Conservation (phyloP, 2,888 invertebrate species). For the Amphipyra berbera region DNA sequence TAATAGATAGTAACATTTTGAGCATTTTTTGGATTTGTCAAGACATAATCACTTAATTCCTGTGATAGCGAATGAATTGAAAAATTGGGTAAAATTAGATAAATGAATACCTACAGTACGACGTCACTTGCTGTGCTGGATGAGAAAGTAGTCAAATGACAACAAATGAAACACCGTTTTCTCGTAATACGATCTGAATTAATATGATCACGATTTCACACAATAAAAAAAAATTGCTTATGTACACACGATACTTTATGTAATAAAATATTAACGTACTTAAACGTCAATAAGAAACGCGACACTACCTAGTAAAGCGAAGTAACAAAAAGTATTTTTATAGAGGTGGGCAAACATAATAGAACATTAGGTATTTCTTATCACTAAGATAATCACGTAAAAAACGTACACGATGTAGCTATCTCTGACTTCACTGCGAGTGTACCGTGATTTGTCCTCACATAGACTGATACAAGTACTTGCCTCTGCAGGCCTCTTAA, state of each 20-base stretch:
- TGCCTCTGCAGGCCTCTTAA: constrained; percentile 55
- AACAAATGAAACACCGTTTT: constrained; percentile 2
- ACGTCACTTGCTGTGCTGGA: not conserved
- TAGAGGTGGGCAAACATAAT: constrained; percentile 44
- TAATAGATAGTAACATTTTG: constrained; percentile 10
- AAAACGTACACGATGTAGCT: constrained; percentile 45
- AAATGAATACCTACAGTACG: not conserved
- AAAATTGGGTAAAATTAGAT: not conserved
- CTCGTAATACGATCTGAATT: constrained; percentile 26
- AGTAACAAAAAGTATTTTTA: constrained; percentile 32
- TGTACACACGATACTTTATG: constrained; percentile 23
- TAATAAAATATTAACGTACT: constrained; percentile 37
- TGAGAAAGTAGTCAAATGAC: constrained; percentile 3
- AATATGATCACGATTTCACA: constrained; percentile 19
- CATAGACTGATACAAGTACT: constrained; percentile 33
- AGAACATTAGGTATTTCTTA: constrained; percentile 54
- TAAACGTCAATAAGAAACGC: constrained; percentile 29
- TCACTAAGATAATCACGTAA: constrained; percentile 58
- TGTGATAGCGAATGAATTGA: not conserved
- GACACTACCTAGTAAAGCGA: constrained; percentile 21
- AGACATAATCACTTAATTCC: constrained; percentile 4
- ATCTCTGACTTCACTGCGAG: constrained; percentile 44
- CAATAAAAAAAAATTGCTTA: constrained; percentile 23
- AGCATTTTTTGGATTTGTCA: constrained; percentile 19
- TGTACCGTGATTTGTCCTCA: constrained; percentile 54